A percentile compares a stretch with the other conserved stretches of the same genome.
Conservation (phyloP, 2,797 vertebrate species). For the Arctocebus calabarensis region DNA sequence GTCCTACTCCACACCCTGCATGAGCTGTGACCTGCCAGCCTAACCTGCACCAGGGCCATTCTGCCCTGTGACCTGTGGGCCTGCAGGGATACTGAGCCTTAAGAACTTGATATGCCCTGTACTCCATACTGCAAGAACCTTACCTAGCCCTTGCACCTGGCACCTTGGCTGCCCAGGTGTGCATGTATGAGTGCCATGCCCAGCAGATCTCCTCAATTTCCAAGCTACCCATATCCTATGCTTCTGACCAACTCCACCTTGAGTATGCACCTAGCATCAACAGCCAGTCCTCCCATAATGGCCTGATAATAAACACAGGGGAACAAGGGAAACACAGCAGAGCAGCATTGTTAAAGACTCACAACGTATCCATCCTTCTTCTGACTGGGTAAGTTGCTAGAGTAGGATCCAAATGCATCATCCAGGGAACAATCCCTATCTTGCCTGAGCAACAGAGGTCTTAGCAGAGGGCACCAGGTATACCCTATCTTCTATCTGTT, state of each 20-base stretch:
- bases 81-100: background rate
- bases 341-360: background rate
- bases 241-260: background rate
- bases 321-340: background rate
- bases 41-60: background rate
- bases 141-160: background rate
- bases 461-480: background rate
- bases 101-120: background rate
- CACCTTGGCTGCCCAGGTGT: background rate
- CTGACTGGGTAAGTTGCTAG: background rate
- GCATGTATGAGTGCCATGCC: background rate
- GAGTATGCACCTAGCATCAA: background rate
- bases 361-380: background rate
- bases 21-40: background rate
- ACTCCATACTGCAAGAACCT: background rate
- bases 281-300: background rate
- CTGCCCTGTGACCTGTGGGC: background rate
- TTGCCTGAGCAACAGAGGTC: background rate
- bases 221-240: background rate
- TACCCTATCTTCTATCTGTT: background rate
- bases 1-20: background rate
- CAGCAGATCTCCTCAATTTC: background rate
- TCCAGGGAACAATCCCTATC: background rate
- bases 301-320: background rate
- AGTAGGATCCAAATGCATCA: background rate